Evolutionary conservation across 2,797 vertebrate genomes (phyloP), one percentile per base, ranked within the genome.

Genomic region (Prunella strophiata): DNA sequence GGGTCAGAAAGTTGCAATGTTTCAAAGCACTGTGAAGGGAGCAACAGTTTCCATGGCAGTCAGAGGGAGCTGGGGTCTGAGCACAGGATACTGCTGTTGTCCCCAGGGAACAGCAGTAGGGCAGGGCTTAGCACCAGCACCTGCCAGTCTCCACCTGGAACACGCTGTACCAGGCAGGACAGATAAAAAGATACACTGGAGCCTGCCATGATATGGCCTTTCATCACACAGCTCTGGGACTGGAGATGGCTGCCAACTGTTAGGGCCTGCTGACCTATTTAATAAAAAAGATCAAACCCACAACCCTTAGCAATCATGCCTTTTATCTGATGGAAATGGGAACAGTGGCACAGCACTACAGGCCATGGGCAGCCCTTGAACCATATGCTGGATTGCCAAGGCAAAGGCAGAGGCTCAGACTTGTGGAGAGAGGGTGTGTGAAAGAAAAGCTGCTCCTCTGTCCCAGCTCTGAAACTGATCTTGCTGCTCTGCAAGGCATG

Each of bases 111-210:
- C 7, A 2, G 78, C 38, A 66, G 42, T 1, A 87, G 85, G 76
- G 88, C 76, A 88, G 88, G 74, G 78, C 68, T 93, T 58, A 94
- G 85, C 67, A 42, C 13, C 16, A 95, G 71, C 57, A 77, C 66
- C 65, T 94, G 74, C 85, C 91, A 93, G 85, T 52, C 81, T 96
- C 71, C 80, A 94, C 89, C 89, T 94, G 88, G 91, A 94, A 96
- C 96, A 95, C 42, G 88, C 83, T 1, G 50, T 90, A 94, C 94
- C 89, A 91, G 77, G 88, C 6, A 94, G 89, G 83, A 77, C 88
- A 93, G 96, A 95, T 95, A 52, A 83, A 97, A 85, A 94, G 93
- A 96, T 94, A 95, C 43, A 65, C 47, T 68, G 91, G 95, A 95
- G 94, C 95, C 85, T 94, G 57, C 85, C 80, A 73, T 79, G 85